Percentiles rank a stretch among this genome's conserved stretches.
Conservation (phyloP, 2,113 vertebrate species). For the Elachura formosa region DNA sequence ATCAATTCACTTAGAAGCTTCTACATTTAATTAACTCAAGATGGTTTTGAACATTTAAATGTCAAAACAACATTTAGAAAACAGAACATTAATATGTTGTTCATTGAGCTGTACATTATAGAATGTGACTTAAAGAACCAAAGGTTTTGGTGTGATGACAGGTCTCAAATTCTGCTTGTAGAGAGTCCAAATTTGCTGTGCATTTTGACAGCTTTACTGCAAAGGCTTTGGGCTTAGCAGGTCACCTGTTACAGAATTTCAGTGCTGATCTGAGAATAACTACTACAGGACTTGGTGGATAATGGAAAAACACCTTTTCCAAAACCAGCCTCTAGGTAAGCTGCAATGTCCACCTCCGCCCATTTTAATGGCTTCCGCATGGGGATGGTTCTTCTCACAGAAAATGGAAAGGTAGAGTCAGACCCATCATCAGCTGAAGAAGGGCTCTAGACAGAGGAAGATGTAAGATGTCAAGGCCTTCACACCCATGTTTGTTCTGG, state of each 20-base stretch:
- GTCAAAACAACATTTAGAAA: slow-evolving; percentile 65
- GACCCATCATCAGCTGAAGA: neutral
- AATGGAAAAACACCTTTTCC: neutral
- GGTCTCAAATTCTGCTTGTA: slow-evolving; percentile 14
- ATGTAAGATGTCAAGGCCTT: neutral
- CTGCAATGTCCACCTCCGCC: neutral
- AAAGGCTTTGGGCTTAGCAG: neutral
- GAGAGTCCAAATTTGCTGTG: neutral
- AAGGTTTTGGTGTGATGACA: slow-evolving; percentile 51
- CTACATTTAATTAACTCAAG: slow-evolving; percentile 69
- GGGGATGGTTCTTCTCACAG: neutral
- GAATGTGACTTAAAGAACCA: slow-evolving; percentile 50
- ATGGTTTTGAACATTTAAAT: slow-evolving; percentile 59
- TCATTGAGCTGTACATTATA: slow-evolving; percentile 55
- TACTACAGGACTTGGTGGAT: neutral
- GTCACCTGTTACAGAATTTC: neutral
- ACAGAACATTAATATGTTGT: slow-evolving; percentile 53
- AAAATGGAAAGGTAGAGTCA: neutral
- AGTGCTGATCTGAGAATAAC: neutral
- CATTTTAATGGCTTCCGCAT: neutral
- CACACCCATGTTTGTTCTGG: neutral
- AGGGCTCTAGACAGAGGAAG: neutral
- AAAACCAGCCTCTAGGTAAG: neutral
- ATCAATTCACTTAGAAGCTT: slow-evolving; percentile 50
- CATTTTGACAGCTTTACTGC: slow-evolving; percentile 8